These are phyloP conservation scores for Melanocharis versteri DNA, from an alignment of 2,113 vertebrate species.

Conservation along the genomic window DNA sequence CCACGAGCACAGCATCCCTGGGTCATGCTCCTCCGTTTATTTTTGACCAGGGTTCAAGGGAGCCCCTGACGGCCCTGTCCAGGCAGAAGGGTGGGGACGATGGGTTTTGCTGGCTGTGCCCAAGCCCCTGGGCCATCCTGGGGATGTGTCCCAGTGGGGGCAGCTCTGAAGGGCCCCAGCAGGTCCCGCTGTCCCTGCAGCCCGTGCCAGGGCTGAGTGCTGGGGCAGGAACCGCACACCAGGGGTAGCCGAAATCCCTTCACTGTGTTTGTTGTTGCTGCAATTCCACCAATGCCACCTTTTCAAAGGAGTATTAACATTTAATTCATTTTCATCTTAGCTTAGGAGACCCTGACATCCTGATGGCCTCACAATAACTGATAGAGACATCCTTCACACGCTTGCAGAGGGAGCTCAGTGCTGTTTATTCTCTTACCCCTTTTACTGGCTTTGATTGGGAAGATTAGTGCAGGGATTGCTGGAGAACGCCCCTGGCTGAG, in stretches of 20 bases:
- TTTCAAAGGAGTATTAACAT: background rate
- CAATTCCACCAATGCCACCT: background rate
- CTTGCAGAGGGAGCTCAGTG: background rate
- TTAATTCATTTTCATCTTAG: background rate
- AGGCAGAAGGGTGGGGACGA: background rate
- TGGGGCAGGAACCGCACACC: background rate
- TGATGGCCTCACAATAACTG: background rate
- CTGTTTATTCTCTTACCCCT: background rate
- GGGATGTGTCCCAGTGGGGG: background rate
- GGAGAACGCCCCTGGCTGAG: background rate
- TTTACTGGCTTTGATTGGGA: background rate
- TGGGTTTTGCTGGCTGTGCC: background rate
- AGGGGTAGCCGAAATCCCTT: background rate
- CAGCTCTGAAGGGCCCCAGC: background rate
- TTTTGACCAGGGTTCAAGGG: background rate
- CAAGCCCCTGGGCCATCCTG: background rate
- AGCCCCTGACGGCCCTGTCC: background rate
- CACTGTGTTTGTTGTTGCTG: background rate
- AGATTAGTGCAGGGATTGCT: background rate
- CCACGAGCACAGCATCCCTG: background rate
- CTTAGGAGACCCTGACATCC: background rate
- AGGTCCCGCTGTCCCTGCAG: background rate
- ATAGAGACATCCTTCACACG: background rate
- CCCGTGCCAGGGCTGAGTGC: background rate
- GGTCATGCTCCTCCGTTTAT: background rate